A percentile compares a stretch with the other conserved stretches of the same genome.
These are phyloP conservation scores for Bhutanitis thaidina DNA, from an alignment of 2,888 invertebrate genomes.

Conservation along the genomic window DNA sequence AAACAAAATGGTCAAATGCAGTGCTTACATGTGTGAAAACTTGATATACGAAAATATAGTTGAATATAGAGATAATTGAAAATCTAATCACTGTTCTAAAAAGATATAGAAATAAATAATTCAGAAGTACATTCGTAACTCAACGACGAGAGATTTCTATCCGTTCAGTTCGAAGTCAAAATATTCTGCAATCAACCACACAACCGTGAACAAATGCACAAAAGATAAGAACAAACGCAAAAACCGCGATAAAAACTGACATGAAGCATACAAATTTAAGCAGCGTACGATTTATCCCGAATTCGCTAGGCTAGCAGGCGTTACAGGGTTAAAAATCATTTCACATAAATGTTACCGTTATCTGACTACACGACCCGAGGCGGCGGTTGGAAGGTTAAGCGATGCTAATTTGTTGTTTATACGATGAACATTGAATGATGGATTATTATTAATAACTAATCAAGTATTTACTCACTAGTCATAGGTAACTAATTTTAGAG, in stretches of 20 bases:
- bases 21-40: too few species aligned
- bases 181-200: constrained; percentile 30
- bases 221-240: constrained; percentile 25
- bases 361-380: constrained; percentile 64
- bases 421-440: too few species aligned
- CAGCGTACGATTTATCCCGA: constrained; percentile 48
- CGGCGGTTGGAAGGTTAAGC: constrained; percentile 43
- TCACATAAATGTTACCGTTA: constrained; percentile 67
- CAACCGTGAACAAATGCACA: constrained; percentile 29
- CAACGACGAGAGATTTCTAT: not conserved
- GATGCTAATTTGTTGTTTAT: constrained; percentile 31
- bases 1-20: too few species aligned
- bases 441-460: too few species aligned
- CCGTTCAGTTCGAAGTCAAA: not conserved
- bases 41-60: too few species aligned
- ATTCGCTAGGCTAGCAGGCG: constrained; percentile 42
- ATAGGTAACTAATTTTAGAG: too few species aligned
- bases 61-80: too few species aligned
- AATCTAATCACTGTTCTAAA: too few species aligned
- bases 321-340: constrained; percentile 75
- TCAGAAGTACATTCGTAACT: not conserved
- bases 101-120: not conserved
- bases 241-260: constrained; percentile 34
- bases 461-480: too few species aligned
- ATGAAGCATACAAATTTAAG: constrained; percentile 38